A percentile compares a stretch with the other conserved stretches of the same genome.
Evolutionary conservation across 2,113 vertebrate species (phyloP).

Genomic region (Damaliscus lunatus): DNA sequence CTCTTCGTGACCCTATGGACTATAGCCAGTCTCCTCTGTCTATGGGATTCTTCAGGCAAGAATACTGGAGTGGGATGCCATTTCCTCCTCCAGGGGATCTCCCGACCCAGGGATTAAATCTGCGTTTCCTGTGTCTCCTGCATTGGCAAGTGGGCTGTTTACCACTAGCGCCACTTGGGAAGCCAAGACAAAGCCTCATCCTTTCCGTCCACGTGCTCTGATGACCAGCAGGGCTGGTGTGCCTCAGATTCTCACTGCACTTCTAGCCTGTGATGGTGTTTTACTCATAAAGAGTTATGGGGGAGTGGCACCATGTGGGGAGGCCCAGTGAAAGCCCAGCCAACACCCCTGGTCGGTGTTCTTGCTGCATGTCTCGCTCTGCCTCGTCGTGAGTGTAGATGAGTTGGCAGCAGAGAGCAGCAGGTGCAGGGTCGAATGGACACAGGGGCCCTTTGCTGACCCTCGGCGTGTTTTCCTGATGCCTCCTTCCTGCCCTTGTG

Average conservation of each 20-base stretch:
- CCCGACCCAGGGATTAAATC: not conserved
- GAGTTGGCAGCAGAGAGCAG: not conserved
- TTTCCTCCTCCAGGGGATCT: not conserved
- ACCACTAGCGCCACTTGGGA: not conserved
- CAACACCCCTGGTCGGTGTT: not conserved
- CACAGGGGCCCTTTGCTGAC: not conserved
- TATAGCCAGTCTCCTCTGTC: not conserved
- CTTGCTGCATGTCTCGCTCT: not conserved
- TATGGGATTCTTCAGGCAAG: not conserved
- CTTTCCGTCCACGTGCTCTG: not conserved
- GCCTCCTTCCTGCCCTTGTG: not conserved
- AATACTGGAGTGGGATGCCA: not conserved
- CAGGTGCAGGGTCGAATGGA: fast-evolving
- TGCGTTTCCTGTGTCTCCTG: not conserved
- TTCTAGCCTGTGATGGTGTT: not conserved
- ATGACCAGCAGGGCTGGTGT: not conserved
- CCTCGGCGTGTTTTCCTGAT: fast-evolving
- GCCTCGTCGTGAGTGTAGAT: not conserved
- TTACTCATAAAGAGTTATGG: not conserved
- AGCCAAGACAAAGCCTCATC: not conserved
- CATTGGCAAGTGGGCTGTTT: not conserved
- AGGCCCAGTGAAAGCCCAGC: fast-evolving
- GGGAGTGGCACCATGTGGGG: too few relatives aligned
- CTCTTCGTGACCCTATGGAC: not conserved
- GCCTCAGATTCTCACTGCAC: not conserved